A percentile compares a stretch with the other conserved stretches of the same genome.
Conservation (phyloP, 2,113 vertebrate genomes). For the Cyphomyrus plagiostoma region DNA sequence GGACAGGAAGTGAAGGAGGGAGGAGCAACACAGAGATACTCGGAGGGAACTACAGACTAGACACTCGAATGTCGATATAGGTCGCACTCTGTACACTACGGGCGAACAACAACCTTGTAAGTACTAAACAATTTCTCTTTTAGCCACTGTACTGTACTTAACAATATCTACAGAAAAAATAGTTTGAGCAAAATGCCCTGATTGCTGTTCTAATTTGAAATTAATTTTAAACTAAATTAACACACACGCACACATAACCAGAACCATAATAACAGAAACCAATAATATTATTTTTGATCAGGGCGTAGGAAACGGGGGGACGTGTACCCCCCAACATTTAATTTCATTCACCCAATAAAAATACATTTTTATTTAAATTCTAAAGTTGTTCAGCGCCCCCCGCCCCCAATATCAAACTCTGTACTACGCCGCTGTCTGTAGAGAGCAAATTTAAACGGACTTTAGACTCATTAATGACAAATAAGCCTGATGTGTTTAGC, state of each 20-base stretch:
- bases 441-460: not conserved
- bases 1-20: conserved; percentile 28
- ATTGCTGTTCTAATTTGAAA: not conserved
- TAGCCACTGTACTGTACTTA: not conserved
- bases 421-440: not conserved
- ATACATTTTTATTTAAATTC: not conserved
- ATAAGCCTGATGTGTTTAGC: conserved; percentile 27
- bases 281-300: not conserved
- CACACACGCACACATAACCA: not conserved
- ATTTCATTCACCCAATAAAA: not conserved
- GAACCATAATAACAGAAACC: too few relatives aligned
- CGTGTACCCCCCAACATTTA: not conserved
- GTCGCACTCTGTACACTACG: not conserved
- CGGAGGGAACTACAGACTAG: not conserved
- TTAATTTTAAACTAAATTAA: not conserved
- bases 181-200: not conserved
- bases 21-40: conserved; percentile 6
- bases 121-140: not conserved
- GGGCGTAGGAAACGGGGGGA: not conserved
- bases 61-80: not conserved
- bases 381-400: not conserved
- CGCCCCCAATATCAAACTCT: not conserved
- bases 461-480: not conserved
- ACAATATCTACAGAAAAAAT: not conserved
- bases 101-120: not conserved